Evolutionary conservation across 2,888 invertebrate genomes (phyloP).

Genomic region (Thera britannica): DNA sequence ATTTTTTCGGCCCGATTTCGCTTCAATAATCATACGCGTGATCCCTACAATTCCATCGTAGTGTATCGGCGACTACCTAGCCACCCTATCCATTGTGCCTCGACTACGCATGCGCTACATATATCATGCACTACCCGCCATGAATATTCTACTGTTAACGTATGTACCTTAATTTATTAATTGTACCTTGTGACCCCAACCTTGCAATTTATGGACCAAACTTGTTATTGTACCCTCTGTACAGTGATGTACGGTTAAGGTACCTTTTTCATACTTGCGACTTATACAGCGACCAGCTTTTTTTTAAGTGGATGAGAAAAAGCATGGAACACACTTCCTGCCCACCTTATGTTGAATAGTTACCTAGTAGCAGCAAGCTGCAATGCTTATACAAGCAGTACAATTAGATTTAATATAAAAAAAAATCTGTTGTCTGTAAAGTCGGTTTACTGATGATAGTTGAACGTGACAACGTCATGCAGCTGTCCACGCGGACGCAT

Average conservation of each 20-base stretch:
- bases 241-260: slow-evolving; percentile 31
- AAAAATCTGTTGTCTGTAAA: too few species aligned
- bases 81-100: slow-evolving; percentile 46
- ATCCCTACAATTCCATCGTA: neutral
- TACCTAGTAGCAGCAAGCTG: too few species aligned
- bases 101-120: slow-evolving; percentile 72
- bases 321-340: too few species aligned
- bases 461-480: too few species aligned
- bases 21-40: too few species aligned
- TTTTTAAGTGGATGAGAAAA: too few species aligned
- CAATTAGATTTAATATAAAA: too few species aligned
- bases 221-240: slow-evolving; percentile 52
- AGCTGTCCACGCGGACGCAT: too few species aligned
- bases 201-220: slow-evolving; percentile 64
- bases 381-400: too few species aligned
- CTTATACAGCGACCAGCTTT: neutral
- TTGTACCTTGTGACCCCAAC: slow-evolving; percentile 66
- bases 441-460: too few species aligned
- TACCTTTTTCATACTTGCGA: neutral
- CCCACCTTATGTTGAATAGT: too few species aligned
- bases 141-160: slow-evolving; percentile 78
- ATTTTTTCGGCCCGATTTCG: too few species aligned
- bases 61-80: slow-evolving; percentile 8
- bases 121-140: slow-evolving; percentile 75
- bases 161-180: slow-evolving; percentile 71